Evolutionary conservation across 2,888 invertebrate species (phyloP).

Genomic region (Ceramica pisi): DNA sequence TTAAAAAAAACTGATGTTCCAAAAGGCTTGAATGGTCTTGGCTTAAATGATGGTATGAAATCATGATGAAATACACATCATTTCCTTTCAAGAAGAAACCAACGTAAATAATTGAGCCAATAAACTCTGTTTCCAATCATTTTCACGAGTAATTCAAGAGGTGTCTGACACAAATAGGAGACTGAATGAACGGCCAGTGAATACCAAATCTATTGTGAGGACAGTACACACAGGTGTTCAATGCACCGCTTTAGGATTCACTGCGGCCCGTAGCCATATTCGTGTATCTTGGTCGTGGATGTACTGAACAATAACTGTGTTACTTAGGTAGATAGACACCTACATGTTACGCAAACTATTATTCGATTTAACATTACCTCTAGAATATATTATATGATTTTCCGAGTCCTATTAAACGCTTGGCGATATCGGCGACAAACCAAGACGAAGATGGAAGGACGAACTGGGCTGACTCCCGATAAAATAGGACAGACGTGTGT

Average conservation of each 20-base stretch:
- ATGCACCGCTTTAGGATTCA: slow-evolving; percentile 73
- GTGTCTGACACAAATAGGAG: slow-evolving; percentile 65
- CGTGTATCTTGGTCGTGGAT: slow-evolving; percentile 51
- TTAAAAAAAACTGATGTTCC: background rate
- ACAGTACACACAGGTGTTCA: slow-evolving; percentile 73
- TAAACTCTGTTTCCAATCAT: slow-evolving; percentile 18
- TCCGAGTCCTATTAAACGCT: too few species aligned
- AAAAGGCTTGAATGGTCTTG: background rate
- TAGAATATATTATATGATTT: too few species aligned
- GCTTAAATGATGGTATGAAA: background rate
- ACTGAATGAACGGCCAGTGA: slow-evolving; percentile 57
- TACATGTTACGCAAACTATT: slow-evolving; percentile 20
- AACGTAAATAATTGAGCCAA: background rate
- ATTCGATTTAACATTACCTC: background rate
- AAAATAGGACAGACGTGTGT: too few species aligned
- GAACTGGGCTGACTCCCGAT: too few species aligned
- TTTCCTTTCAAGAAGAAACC: background rate
- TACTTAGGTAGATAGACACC: slow-evolving; percentile 8
- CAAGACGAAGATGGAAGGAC: too few species aligned
- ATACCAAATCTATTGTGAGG: slow-evolving; percentile 57
- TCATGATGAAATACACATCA: too few species aligned
- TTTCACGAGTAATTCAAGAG: slow-evolving; percentile 62
- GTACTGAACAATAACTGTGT: slow-evolving; percentile 34
- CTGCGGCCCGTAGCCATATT: slow-evolving; percentile 59
- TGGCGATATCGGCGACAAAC: too few species aligned